Base-by-base conservation (phyloP, 2,797 vertebrate genomes). In the Lithobates sylvaticus region DNA sequence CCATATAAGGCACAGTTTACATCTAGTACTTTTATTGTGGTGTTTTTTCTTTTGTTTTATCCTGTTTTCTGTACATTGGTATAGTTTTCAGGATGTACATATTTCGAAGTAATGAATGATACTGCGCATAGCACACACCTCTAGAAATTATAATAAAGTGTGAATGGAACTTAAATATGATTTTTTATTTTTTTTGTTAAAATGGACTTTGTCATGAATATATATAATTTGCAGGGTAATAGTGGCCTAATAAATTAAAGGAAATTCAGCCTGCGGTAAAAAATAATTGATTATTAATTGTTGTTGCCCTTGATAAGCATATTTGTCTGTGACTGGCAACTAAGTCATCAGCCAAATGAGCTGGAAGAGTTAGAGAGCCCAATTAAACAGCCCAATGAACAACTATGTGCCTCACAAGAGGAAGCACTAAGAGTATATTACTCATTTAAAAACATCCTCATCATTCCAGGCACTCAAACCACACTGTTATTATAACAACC, bases 361-460 rank as follows among this genome's bases (percentile, higher is more conserved):
- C 91, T 93, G 92, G 92, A 93, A 94, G 92, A 90, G 91, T 92
- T 90, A 91, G 90, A 89, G 88, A 93, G 91, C 91, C 93, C 92
- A 94, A 94, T 95, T 95, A 94, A 91, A 90, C 93, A 94, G 93
- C 88, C 92, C 92, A 76, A 88, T 93, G 94, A 90, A 88, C 87
- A 89, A 90, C 92, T 91, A 85, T 91, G 88, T 91, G 89, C 84
- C 90, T 84, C 94, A 93, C 93, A 94, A 93, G 91, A 88, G 84
- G 86, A 92, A 87, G 89, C 89, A 88, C 90, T 89, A 91, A 89
- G 88, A 78, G 16, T 87, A 89, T 89, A 91, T 93, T 92, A 90
- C 90, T 91, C 92, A 92, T 93, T 94, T 93, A 93, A 92, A 91
- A 92, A 93, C 44, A 68, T 92, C 93, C 92, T 93, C 93, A 90